Percentiles rank a stretch among this genome's conserved stretches.
phyloP scores from a whole-genome alignment of 2,888 invertebrate genomes.

The Melinopterus prodromus region DNA sequence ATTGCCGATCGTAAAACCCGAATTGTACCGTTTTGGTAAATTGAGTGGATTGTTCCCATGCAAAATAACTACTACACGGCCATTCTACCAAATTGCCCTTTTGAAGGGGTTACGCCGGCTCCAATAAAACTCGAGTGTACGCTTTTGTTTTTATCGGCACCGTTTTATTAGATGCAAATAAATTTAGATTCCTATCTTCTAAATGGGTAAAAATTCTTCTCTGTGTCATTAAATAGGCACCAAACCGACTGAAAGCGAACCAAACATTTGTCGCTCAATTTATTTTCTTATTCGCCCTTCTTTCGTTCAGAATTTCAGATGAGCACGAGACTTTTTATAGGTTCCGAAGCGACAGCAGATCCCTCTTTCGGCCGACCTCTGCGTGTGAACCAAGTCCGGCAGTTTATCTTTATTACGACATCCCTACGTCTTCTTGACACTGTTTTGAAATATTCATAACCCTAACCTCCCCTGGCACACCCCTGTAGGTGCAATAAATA shows the following conservation, averaged over 20 bases:
- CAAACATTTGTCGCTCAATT: slow-evolving; percentile 30
- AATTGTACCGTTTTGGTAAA: slow-evolving; percentile 4
- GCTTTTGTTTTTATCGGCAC: background rate
- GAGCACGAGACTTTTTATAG: slow-evolving; percentile 42
- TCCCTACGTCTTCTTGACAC: slow-evolving; percentile 32
- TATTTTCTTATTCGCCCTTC: slow-evolving; percentile 33
- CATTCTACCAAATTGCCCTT: background rate
- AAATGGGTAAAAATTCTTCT: slow-evolving; percentile 13
- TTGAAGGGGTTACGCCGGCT: background rate
- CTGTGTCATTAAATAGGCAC: slow-evolving; percentile 16
- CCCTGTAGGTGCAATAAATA: slow-evolving; percentile 12
- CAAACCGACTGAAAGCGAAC: slow-evolving; percentile 26
- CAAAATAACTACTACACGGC: background rate
- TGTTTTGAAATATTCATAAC: slow-evolving; percentile 36
- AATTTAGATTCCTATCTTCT: background rate
- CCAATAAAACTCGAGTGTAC: background rate
- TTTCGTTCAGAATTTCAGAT: slow-evolving; percentile 33
- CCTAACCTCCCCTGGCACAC: slow-evolving; percentile 19
- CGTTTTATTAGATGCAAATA: background rate
- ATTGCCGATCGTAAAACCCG: background rate
- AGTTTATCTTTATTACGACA: slow-evolving; percentile 44
- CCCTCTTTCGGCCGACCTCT: slow-evolving; percentile 38
- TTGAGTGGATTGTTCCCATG: background rate
- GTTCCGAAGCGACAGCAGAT: slow-evolving; percentile 41
- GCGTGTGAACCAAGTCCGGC: slow-evolving; percentile 34